Conservation (phyloP, 2,888 invertebrate genomes). For the Erebia palarica region DNA sequence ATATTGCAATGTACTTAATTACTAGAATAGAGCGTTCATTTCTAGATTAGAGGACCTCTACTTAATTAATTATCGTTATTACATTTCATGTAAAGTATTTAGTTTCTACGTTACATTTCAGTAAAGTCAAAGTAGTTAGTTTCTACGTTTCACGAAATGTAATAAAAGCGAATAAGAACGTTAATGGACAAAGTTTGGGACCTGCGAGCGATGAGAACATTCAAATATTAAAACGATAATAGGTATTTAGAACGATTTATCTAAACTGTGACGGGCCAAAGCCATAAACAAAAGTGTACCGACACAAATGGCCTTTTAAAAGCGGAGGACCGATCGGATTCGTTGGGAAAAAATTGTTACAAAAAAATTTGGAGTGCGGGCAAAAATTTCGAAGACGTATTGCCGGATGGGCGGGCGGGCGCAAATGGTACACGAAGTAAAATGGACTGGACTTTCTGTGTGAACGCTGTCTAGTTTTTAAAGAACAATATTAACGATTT, state of each 20-base stretch:
- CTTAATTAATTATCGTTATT: no score
- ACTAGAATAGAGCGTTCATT: no score
- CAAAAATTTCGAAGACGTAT: conserved; percentile 48
- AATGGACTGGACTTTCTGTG: conserved; percentile 39
- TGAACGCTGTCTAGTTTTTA: conserved; percentile 27
- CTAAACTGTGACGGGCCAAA: conserved; percentile 43
- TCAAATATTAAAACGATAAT: conserved; percentile 29
- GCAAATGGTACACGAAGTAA: conserved; percentile 46
- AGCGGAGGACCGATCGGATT: conserved; percentile 52
- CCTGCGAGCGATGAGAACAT: neutral
- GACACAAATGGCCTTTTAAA: conserved; percentile 63
- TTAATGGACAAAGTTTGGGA: conserved; percentile 17
- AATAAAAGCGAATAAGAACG: neutral
- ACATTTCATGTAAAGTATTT: no score
- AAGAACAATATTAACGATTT: conserved; percentile 11
- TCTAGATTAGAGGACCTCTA: no score
- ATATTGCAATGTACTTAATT: no score
- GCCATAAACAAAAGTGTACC: conserved; percentile 61
- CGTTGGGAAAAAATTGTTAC: conserved; percentile 49
- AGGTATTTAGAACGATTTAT: conserved; percentile 41
- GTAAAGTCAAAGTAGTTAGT: no score
- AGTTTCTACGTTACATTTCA: no score
- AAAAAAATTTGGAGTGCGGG: conserved; percentile 44
- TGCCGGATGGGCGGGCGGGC: conserved; percentile 43
- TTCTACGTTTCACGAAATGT: no score